Evolutionary conservation across 2,113 vertebrate species (phyloP).

Genomic region (Thamnaconus septentrionalis): DNA sequence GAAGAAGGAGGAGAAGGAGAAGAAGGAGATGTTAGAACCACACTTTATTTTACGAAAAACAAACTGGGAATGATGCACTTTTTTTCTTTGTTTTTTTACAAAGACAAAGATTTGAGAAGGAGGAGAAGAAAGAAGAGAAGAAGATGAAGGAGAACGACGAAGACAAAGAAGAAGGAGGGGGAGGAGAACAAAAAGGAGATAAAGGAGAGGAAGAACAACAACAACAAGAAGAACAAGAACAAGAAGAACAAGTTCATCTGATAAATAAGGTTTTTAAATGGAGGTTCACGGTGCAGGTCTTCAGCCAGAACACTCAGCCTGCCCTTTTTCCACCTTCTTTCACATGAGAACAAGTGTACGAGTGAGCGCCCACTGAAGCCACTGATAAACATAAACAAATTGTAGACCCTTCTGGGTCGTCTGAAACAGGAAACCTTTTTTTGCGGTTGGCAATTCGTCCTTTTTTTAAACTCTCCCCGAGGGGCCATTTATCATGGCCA

Average conservation of each 20-base stretch:
- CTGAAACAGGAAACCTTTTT: constrained; percentile 20
- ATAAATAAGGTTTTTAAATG: not conserved
- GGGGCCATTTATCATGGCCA: not conserved
- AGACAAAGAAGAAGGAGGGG: constrained; percentile 10
- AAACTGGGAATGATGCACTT: too few species aligned
- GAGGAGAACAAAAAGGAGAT: constrained; percentile 14
- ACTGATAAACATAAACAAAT: constrained; percentile 10
- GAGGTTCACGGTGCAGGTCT: too few species aligned
- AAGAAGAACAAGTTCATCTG: not conserved
- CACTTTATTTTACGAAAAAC: too few species aligned
- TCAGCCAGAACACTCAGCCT: too few species aligned
- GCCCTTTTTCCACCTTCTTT: too few species aligned
- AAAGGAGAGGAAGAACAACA: not conserved
- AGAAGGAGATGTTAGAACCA: constrained; percentile 7
- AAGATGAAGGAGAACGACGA: constrained; percentile 5
- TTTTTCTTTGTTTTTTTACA: too few species aligned
- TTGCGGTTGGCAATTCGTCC: not conserved
- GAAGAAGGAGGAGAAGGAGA: constrained; percentile 20
- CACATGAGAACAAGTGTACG: too few species aligned
- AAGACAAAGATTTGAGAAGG: too few species aligned
- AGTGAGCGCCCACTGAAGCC: too few species aligned
- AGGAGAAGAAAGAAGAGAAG: constrained; percentile 18
- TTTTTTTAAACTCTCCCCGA: constrained; percentile 33
- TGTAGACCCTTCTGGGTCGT: constrained; percentile 11
- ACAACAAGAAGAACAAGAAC: not conserved